A percentile compares a stretch with the other conserved stretches of the same genome.
phyloP scores from a whole-genome alignment of 2,797 vertebrate species.

The Mycteria americana region DNA sequence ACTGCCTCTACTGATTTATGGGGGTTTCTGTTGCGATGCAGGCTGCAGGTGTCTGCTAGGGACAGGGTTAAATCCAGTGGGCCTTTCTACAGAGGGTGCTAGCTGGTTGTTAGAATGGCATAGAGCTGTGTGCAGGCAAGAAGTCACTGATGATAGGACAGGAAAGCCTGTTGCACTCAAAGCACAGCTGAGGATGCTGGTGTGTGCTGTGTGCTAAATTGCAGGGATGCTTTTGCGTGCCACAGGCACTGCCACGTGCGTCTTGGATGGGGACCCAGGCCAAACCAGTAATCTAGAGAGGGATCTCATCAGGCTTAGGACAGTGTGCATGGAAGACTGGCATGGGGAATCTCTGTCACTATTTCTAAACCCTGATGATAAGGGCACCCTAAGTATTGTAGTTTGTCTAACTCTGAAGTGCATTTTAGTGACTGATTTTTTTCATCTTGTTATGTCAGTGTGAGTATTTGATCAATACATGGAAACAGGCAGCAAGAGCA shows the following conservation, averaged over 20 bases:
- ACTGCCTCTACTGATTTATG: not conserved
- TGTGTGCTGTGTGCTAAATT: not conserved
- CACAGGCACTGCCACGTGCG: not conserved
- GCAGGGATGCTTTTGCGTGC: fast-evolving
- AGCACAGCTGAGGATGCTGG: not conserved
- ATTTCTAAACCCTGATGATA: not conserved
- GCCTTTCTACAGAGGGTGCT: not conserved
- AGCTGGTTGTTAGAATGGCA: not conserved
- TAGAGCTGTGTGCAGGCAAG: not conserved
- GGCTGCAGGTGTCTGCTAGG: not conserved
- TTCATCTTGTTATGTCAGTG: not conserved
- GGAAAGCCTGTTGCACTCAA: not conserved
- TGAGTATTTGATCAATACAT: not conserved
- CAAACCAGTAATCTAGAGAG: not conserved
- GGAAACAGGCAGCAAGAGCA: not conserved
- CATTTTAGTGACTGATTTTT: not conserved
- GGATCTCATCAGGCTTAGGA: not conserved
- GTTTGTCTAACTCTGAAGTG: not conserved
- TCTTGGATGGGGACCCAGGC: not conserved
- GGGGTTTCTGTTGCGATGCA: not conserved
- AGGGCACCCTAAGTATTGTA: not conserved
- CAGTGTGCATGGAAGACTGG: not conserved
- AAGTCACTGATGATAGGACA: not conserved
- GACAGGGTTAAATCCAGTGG: not conserved
- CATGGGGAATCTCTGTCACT: not conserved